Evolutionary conservation across 2,113 vertebrate genomes (phyloP), one percentile per base, ranked within the genome.

Genomic region (Willisornis vidua): DNA sequence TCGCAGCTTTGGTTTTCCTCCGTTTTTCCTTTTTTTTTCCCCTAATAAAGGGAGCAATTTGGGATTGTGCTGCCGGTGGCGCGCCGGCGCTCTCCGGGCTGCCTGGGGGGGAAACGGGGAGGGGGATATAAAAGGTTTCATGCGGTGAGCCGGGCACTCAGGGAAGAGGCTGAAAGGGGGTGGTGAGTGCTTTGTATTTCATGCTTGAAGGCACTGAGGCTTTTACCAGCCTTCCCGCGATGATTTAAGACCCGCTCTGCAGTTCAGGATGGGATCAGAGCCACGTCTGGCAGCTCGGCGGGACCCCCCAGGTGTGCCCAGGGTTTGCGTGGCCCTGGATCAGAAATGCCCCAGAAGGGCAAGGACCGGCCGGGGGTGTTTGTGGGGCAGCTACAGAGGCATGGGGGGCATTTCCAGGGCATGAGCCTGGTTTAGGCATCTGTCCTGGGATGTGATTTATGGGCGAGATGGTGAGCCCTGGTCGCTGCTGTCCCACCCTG

Each of bases 171-270:
- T 95, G 92, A 89, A 93, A 96, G 88, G 92, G 90, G 91, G 48
- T 31, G 89, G 94, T 75, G 91, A 97, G 95, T 82, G 93, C 96
- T 96, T 97, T 96, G 96, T 94, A 24, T 96, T 96, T 96, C 94
- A 96, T 87, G 96, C 96, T 96, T 94, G 92, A 96, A 94, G 92
- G 95, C 85, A 85, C 87, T 2, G 79, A 96, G 89, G 96, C 94
- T 96, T 95, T 97, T 90, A 95, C 91, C 94, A 76, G 89, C 89
- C 89, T 89, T 81, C 75, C 88, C 18, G 48, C 10, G 28, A 93
- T 94, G 96, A 95, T 94, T 96, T 96, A 94, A 93, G 89, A 23
- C 20, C 57, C 2, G 72, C 48, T 51, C 92, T 76, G 88, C 76
- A 41, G 82, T 76, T 81, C 80, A 59, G 79, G 85, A 90, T 57